Conservation (phyloP, 1,140 invertebrate species). For the Globodera ellingtonae region DNA sequence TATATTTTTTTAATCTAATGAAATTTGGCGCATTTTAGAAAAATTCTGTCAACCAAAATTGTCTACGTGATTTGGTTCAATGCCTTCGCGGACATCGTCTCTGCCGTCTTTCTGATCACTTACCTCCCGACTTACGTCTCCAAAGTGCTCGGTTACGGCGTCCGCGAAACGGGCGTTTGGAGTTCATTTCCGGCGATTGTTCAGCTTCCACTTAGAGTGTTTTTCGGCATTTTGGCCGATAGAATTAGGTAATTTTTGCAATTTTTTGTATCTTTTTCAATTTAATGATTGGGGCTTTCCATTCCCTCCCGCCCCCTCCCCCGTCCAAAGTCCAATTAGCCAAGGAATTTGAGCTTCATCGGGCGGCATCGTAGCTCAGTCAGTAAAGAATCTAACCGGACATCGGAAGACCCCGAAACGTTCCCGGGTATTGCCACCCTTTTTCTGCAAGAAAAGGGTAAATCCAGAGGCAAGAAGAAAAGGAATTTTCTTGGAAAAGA, state of each 20-base stretch:
- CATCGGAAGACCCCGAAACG: too few relatives aligned
- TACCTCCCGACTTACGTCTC: constrained; percentile 44
- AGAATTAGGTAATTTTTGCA: constrained; percentile 16
- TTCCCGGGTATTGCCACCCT: too few relatives aligned
- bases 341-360: too few relatives aligned
- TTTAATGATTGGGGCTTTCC: too few relatives aligned
- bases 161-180: constrained; percentile 32
- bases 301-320: too few relatives aligned
- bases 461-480: too few relatives aligned
- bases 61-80: constrained; percentile 45
- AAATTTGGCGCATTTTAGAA: constrained; percentile 22
- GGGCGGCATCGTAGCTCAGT: too few relatives aligned
- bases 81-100: constrained; percentile 44
- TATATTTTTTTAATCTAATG: not conserved
- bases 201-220: constrained; percentile 26
- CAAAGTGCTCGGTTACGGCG: constrained; percentile 37
- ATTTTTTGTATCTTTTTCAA: constrained; percentile 29
- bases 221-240: constrained; percentile 32
- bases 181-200: constrained; percentile 37
- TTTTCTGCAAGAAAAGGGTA: too few relatives aligned
- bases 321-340: too few relatives aligned
- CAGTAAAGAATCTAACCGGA: too few relatives aligned
- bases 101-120: constrained; percentile 44
- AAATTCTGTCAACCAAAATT: constrained; percentile 33
- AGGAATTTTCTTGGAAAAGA: too few relatives aligned